Base-by-base conservation (phyloP, 2,113 vertebrate species). In the Oreotrochilus melanogaster region DNA sequence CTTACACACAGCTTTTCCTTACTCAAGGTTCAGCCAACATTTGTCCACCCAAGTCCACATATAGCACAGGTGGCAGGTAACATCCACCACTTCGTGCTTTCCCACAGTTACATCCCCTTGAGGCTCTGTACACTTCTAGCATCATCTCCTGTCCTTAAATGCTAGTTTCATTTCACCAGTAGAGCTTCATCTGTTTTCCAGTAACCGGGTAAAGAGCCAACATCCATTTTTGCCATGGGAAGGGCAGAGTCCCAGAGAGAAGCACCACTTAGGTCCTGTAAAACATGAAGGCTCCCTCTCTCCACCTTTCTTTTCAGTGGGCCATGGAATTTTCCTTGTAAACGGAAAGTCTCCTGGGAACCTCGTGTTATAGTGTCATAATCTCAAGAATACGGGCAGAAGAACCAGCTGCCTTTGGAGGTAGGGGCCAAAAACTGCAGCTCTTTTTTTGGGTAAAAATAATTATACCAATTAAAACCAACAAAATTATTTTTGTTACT, bases 51-150 rank as follows among this genome's bases (percentile, higher is more conserved):
- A 25, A 25, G 13, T 48, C 50, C 45, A 83, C 79, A 30, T 43
- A 54, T 11, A 72, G 72, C 56, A 79, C 2, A 2, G 37, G 56
- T 4, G 1, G 24, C 31, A 15, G 39, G 21, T 60, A 15, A 25
- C 35, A 65, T 30, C 50, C 56, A 21, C 4, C 3, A 3, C 35
- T 30, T 43, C 2, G 3, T 78, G 47, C 30, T 27, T 69, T 67
- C 17, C 9, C 10, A 8, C 9, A 2, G 0, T 19, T 48, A 6
- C 3, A 57, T 21, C 6, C 33, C 18, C 1, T 1, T 57, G 27
- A 1, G 1, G 9, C 53, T 42, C 28, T 6, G 1, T 18, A 17
- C 21, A 21, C 45, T 47, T 21, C 45, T 19, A 47, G 45, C 27
- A 70, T 54, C 28, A 22, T 16, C n/a, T 73, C 13, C 57, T 43